Evolutionary conservation across 1,140 invertebrate species (phyloP).

Genomic region (Cecropterus lyciades): DNA sequence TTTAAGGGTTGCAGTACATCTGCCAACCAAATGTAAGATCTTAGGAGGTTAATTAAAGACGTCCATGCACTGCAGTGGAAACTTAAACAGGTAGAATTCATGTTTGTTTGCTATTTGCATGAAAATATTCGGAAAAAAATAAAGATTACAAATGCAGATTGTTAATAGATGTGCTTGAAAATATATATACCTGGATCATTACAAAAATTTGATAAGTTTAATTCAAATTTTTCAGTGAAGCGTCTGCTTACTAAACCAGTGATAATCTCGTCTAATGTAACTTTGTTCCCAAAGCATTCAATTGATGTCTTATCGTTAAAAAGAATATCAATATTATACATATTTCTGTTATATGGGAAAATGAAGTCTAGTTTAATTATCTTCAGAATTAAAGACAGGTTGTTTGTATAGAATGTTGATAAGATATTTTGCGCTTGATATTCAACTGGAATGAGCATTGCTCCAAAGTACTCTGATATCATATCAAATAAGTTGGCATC

Average conservation of each 20-base stretch:
- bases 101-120: no score
- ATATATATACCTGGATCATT: conserved; percentile 60
- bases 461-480: conserved; percentile 55
- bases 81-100: no score
- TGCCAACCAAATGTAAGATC: no score
- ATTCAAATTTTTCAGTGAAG: conserved; percentile 59
- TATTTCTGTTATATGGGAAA: conserved; percentile 61
- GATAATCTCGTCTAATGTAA: conserved; percentile 65
- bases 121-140: no score
- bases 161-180: background rate
- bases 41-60: no score
- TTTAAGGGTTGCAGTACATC: no score
- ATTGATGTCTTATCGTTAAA: conserved; percentile 66
- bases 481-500: conserved; percentile 54
- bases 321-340: conserved; percentile 67
- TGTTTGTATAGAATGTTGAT: conserved; percentile 65
- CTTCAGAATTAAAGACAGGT: conserved; percentile 56
- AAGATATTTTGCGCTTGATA: conserved; percentile 49
- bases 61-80: no score
- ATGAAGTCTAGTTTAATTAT: conserved; percentile 69
- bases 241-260: conserved; percentile 54
- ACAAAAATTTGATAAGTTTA: conserved; percentile 68
- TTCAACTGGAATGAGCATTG: conserved; percentile 58
- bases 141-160: no score
- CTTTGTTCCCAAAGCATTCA: conserved; percentile 56